Evolutionary conservation across 2,888 invertebrate genomes (phyloP).

Genomic region (Dendrolimus pini): DNA sequence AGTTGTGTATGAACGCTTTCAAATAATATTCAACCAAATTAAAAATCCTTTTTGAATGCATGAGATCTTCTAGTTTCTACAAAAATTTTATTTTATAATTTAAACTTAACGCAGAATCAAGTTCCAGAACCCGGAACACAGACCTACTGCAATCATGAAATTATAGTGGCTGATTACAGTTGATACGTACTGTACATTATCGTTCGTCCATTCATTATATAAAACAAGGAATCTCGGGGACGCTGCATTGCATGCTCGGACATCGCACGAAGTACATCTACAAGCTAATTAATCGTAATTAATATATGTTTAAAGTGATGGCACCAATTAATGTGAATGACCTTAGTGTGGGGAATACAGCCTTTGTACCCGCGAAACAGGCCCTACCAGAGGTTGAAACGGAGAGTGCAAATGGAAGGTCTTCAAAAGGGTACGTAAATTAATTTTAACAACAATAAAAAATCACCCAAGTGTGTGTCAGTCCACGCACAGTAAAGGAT

Average conservation of each 20-base stretch:
- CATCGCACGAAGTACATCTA: conserved; percentile 42
- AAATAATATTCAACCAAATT: no score
- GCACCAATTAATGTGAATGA: conserved; percentile 57
- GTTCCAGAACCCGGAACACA: background rate
- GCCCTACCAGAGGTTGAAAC: conserved; percentile 58
- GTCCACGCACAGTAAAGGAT: no score
- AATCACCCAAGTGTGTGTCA: no score
- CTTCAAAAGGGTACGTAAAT: background rate
- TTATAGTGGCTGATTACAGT: conserved; percentile 17
- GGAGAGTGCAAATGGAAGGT: conserved; percentile 35
- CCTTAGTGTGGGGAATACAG: conserved; percentile 38
- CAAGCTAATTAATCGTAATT: conserved; percentile 14
- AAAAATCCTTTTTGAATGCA: no score
- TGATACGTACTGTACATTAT: conserved; percentile 14
- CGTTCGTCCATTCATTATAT: conserved; percentile 37
- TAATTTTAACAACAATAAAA: background rate
- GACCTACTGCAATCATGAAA: conserved; percentile 4
- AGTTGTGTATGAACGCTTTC: no score
- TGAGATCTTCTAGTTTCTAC: no score
- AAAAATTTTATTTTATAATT: no score
- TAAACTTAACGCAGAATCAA: no score
- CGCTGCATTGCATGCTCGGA: conserved; percentile 53
- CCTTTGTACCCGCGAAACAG: conserved; percentile 45
- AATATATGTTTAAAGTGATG: conserved; percentile 43
- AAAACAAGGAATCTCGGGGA: conserved; percentile 36